These are phyloP conservation scores for Ochotona curzoniae DNA, from an alignment of 2,113 vertebrate genomes.

Conservation along the genomic window DNA sequence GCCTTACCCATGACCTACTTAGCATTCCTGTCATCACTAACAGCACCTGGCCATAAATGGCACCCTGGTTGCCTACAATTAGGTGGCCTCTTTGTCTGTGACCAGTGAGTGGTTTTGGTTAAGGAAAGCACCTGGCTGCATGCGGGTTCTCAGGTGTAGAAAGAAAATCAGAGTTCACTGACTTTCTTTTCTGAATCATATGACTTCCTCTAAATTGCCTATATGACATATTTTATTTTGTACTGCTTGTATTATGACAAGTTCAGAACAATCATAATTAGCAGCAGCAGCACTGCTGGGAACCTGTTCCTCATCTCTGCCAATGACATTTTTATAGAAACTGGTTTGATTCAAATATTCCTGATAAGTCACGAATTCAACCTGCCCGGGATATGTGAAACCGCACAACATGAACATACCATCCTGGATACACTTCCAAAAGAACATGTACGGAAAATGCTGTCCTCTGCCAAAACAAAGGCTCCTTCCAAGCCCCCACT, in stretches of 20 bases:
- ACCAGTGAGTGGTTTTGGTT: neutral
- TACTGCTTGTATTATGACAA: neutral
- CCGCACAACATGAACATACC: neutral
- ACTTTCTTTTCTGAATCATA: neutral
- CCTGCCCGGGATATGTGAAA: conserved; percentile 17
- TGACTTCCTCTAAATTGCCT: neutral
- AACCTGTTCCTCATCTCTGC: neutral
- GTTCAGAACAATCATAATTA: neutral
- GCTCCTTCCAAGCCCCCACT: neutral
- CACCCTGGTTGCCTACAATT: neutral
- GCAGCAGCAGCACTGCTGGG: neutral
- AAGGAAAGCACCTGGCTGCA: neutral
- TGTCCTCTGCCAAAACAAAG: neutral
- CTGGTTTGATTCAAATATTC: conserved; percentile 56
- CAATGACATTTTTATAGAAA: conserved; percentile 51
- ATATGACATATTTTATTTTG: neutral
- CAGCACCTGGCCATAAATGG: neutral
- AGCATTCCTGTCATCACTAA: neutral
- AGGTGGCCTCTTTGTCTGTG: neutral
- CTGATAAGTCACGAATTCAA: conserved; percentile 10
- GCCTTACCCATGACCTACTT: neutral
- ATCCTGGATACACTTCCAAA: conserved; percentile 31
- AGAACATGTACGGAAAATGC: conserved; percentile 28
- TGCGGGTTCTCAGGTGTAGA: neutral
- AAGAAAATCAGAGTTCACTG: conserved; percentile 1